A percentile compares a stretch with the other conserved stretches of the same genome.
Conservation (phyloP, 1,140 invertebrate genomes). For the Scaptodrosophila lebanonensis region DNA sequence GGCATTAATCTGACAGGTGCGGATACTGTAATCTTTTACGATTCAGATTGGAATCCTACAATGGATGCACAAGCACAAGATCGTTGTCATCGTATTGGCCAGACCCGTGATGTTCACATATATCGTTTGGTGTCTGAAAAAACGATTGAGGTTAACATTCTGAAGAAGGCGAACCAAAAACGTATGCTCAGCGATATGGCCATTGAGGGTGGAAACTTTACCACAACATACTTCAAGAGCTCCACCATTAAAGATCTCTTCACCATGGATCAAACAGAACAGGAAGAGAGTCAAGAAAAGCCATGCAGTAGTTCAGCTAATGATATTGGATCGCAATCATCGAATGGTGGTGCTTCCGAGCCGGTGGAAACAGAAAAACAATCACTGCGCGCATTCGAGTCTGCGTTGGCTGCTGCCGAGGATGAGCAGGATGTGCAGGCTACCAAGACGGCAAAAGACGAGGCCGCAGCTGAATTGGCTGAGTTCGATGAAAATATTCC, state of each 20-base stretch:
- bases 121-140: conserved; percentile 96
- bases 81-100: conserved; percentile 98
- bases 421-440: conserved; percentile 96
- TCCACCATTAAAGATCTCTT: conserved; percentile 96
- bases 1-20: conserved; percentile 99
- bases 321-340: not conserved
- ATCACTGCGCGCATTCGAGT: conserved; percentile 85
- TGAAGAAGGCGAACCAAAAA: conserved; percentile 99
- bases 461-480: conserved; percentile 94
- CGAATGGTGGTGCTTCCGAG: not conserved
- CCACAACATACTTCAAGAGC: conserved; percentile 97
- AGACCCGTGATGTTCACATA: conserved; percentile 99
- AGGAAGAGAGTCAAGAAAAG: conserved; percentile 78
- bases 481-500: conserved; percentile 98
- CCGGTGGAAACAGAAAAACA: conserved; percentile 78
- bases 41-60: conserved; percentile 99
- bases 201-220: conserved; percentile 99
- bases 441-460: conserved; percentile 91
- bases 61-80: conserved; percentile 99
- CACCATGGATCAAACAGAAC: conserved; percentile 85
- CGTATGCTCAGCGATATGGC: conserved; percentile 96
- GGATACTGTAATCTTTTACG: conserved; percentile 99
- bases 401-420: conserved; percentile 92
- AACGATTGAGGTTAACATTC: conserved; percentile 99
- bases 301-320: conserved; percentile 21